These are phyloP conservation scores for Nothoprocta pentlandii DNA, from an alignment of 2,113 vertebrate species.

Conservation along the genomic window DNA sequence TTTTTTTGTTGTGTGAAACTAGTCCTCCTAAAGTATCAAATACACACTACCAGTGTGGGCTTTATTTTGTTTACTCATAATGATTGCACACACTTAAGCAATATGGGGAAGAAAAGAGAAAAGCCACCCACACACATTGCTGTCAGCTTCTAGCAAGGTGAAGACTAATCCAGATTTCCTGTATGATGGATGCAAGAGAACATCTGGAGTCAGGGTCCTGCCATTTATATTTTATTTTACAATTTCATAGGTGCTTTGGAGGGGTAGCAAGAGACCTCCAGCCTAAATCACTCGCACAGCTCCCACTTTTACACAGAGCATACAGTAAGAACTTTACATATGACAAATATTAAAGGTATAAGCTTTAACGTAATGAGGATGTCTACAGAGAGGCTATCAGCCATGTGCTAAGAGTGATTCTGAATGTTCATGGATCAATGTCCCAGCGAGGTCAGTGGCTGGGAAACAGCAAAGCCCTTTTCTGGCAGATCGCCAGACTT, in stretches of 20 bases:
- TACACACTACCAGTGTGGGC: not conserved
- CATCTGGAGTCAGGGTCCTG: not conserved
- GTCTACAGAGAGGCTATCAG: not conserved
- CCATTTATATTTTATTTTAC: not conserved
- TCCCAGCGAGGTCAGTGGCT: not conserved
- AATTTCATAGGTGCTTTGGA: not conserved
- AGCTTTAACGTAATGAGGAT: not conserved
- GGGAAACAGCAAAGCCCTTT: slow-evolving; percentile 29
- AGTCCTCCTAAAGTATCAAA: not conserved
- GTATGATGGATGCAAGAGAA: not conserved
- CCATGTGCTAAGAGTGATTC: not conserved
- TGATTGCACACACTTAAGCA: not conserved
- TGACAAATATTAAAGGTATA: not conserved
- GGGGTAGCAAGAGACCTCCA: not conserved
- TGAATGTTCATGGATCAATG: slow-evolving; percentile 21
- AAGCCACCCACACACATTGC: not conserved
- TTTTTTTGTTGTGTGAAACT: not conserved
- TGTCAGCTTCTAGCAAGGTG: not conserved
- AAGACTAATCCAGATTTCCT: not conserved
- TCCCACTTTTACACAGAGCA: not conserved
- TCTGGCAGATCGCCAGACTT: slow-evolving; percentile 20
- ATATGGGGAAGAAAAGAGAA: not conserved
- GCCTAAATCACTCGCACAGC: not conserved
- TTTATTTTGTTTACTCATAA: slow-evolving; percentile 8
- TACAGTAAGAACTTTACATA: not conserved